Base-by-base conservation (phyloP, 1,140 invertebrate species). In the Eumaeus atala region DNA sequence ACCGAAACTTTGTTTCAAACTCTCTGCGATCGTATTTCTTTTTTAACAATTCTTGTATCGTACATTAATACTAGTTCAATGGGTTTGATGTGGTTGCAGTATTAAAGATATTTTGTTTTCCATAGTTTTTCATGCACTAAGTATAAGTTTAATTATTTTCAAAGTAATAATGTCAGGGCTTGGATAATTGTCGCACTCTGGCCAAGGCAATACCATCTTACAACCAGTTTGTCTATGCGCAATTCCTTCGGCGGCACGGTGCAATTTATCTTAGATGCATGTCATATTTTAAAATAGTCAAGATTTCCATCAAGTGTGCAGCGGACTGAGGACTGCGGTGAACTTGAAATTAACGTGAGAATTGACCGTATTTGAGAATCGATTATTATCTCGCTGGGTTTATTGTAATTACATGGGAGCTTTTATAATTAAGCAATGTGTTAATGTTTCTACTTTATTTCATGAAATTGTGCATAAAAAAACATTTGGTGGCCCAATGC, bases 121-220 rank as follows among this genome's bases (percentile, higher is more conserved):
- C 12, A 37, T 37, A 34, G 5, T 51, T 44, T 33, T 34, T 10
- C 18, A 28, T 38, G 10, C 21, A 28, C 6, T 33, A 9, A 12
- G 14, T 50, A 50, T 34, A 35, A 34, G 34, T 35, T 35, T 50
- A n/a, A 50, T 50, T 50, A 50, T 50, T 50, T 33, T 18, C 34
- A n/a, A 35, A 42, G 40, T 34, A 78, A 81, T 73, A 79, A 70
- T 80, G 78, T 83, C 75, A 80, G 47, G 76, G 77, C 61, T 73
- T 58, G 57, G 51, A 72, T 72, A 67, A 68, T 67, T 69, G 69
- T 74, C 59, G 66, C 61, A 61, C 36, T 58, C 63, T 62, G 77
- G 77, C 76, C 82, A 85, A 85, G 82, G 82, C 68, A 56, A 75
- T 58, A 64, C 58, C 70, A 77, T 79, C 72, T 58, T 67, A 60